Evolutionary conservation across 1,140 invertebrate species (phyloP), one percentile per base, ranked within the genome.

Genomic region (Bemisia tabaci): DNA sequence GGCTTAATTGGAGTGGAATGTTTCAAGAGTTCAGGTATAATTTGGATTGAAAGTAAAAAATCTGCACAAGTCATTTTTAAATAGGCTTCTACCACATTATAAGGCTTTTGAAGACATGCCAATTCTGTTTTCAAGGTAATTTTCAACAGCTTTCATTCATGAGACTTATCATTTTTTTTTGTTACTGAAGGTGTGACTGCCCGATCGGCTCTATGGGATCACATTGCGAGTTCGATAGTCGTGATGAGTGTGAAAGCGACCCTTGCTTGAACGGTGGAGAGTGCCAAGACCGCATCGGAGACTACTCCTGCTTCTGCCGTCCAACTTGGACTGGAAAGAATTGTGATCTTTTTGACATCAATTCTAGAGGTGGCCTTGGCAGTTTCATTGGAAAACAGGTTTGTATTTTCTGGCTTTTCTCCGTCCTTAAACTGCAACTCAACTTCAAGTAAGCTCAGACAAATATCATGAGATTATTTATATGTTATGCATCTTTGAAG

Each of bases 261-360:
- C 92, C 92, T 0, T 96, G 93, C 71, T 82, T 86, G 68, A 87
- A 93, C 72, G 86, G 89, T 26, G 91, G 90, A 0, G 79, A 82
- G 11, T 96, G 93, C 73, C 85, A 90, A 65, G 87, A 94, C 73
- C 81, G 85, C 60, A 77, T 88, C 0, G 88, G 89, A 0, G 88
- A 90, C 71, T 94, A 88, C 73, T 83, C 85, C 0, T 95, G 92
- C 73, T 85, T 86, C 64, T 95, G 92, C 73, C 90, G 89, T 0
- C 81, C 82, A 12, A 85, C 84, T 65, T 90, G 88, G 85, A 84
- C 83, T 1, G 92, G 92, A 0, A 90, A 91, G 70, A 89, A 86
- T 66, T 95, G 92, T 69, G 88, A 94, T 64, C 82, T 86, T 26
- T 90, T 87, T 72, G 90, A 93, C 72, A 79, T 82, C 0, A 83